Percentiles rank a stretch among this genome's conserved stretches.
Evolutionary conservation across 1,140 invertebrate species (phyloP).

Genomic region (Hycleus phaleratus): DNA sequence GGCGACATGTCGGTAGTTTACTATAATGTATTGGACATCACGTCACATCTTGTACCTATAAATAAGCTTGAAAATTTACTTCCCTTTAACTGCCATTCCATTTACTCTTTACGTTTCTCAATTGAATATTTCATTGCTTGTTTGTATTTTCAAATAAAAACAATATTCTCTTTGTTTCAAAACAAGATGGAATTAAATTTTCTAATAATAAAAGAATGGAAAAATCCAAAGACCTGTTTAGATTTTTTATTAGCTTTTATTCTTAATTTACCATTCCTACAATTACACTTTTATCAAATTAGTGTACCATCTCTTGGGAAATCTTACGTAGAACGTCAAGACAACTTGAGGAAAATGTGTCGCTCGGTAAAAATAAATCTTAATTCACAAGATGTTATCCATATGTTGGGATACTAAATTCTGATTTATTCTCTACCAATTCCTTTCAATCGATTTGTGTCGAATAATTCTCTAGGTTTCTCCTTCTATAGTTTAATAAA

Average conservation of each 20-base stretch:
- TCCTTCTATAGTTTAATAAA: too few species aligned
- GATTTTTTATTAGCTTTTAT: constrained; percentile 12
- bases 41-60: neutral
- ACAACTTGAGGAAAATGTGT: constrained; percentile 4
- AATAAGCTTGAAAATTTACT: neutral
- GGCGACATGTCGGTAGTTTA: neutral
- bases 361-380: constrained; percentile 14
- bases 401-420: too few species aligned
- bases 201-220: neutral
- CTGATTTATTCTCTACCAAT: too few species aligned
- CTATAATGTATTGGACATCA: neutral
- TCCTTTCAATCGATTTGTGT: too few species aligned
- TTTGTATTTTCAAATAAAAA: too few species aligned
- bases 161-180: neutral
- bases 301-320: constrained; percentile 9
- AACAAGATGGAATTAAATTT: constrained; percentile 4
- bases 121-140: neutral
- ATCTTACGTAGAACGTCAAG: constrained; percentile 12
- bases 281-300: constrained; percentile 16
- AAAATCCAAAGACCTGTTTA: neutral
- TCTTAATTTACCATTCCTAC: constrained; percentile 15
- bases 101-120: neutral
- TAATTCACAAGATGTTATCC: neutral
- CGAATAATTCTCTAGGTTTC: too few species aligned
- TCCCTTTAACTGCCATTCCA: neutral